phyloP scores from a whole-genome alignment of 1,140 invertebrate species.

The Camponotus vicinus region DNA sequence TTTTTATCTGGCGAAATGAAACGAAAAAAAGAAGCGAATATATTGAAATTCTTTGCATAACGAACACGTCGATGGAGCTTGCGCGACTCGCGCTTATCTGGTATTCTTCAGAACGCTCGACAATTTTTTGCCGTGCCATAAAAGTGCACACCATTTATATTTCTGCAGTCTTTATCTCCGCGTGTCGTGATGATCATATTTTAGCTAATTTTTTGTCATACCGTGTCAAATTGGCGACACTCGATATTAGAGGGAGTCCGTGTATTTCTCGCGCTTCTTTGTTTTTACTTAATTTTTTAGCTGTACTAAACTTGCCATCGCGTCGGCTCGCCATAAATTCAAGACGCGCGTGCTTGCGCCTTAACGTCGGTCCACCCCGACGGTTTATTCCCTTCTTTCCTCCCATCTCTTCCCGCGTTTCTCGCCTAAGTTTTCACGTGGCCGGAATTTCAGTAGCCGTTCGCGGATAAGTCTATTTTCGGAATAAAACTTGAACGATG shows the following conservation, averaged over 20 bases:
- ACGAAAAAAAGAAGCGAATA: not conserved
- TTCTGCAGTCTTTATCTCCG: slow-evolving; percentile 17
- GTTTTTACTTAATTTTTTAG: slow-evolving; percentile 50
- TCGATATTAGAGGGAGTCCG: not conserved
- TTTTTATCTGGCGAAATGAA: not conserved
- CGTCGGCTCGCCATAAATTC: slow-evolving; percentile 44
- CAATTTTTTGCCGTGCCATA: not conserved
- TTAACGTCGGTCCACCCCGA: not conserved
- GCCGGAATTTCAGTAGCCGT: slow-evolving; percentile 20
- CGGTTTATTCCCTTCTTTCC: not conserved
- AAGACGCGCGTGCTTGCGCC: slow-evolving; percentile 13
- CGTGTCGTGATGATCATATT: not conserved
- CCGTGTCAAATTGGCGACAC: not conserved
- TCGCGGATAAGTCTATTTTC: slow-evolving; percentile 47
- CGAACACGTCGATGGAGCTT: not conserved
- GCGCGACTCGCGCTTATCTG: too few relatives aligned
- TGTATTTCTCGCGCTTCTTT: not conserved
- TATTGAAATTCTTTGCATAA: too few relatives aligned
- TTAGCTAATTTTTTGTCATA: not conserved
- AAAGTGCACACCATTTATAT: not conserved
- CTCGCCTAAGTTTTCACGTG: slow-evolving; percentile 5
- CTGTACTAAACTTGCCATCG: not conserved
- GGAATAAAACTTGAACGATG: slow-evolving; percentile 35
- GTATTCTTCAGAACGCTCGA: too few relatives aligned
- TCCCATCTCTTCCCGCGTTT: not conserved